Percentiles rank a stretch among this genome's conserved stretches.
These are phyloP conservation scores for Lingula anatina DNA, from an alignment of 2,888 invertebrate genomes.

Conservation along the genomic window DNA sequence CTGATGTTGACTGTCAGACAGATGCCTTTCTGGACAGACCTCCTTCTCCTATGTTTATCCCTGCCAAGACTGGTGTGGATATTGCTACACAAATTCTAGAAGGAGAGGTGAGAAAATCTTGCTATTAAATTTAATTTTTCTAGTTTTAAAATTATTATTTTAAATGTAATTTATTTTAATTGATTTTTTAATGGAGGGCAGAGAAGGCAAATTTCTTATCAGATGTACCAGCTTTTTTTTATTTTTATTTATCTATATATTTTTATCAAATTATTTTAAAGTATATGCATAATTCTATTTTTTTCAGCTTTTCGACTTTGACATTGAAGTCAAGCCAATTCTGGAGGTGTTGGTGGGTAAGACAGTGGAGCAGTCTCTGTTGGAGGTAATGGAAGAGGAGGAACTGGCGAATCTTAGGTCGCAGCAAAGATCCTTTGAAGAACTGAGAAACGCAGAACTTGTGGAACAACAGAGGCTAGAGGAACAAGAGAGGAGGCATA, in stretches of 20 bases:
- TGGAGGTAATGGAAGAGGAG: slow-evolving; percentile 89
- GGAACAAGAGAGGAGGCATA: slow-evolving; percentile 64
- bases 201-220: no score
- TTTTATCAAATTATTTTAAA: no score
- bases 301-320: slow-evolving; percentile 77
- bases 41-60: slow-evolving; percentile 70
- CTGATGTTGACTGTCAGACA: slow-evolving; percentile 77
- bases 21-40: slow-evolving; percentile 81
- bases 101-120: slow-evolving; percentile 81
- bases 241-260: no score
- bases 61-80: slow-evolving; percentile 76
- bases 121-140: neutral
- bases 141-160: neutral
- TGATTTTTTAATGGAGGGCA: neutral
- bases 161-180: neutral
- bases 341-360: slow-evolving; percentile 84
- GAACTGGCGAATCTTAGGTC: slow-evolving; percentile 76
- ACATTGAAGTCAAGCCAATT: slow-evolving; percentile 83
- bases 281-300: no score
- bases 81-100: slow-evolving; percentile 81
- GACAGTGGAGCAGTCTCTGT: slow-evolving; percentile 80
- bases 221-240: no score
- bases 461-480: slow-evolving; percentile 77
- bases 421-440: slow-evolving; percentile 69
- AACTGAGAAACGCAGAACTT: slow-evolving; percentile 73